These are phyloP conservation scores for Mystacides longicornis DNA, from an alignment of 2,888 invertebrate genomes.

Conservation along the genomic window DNA sequence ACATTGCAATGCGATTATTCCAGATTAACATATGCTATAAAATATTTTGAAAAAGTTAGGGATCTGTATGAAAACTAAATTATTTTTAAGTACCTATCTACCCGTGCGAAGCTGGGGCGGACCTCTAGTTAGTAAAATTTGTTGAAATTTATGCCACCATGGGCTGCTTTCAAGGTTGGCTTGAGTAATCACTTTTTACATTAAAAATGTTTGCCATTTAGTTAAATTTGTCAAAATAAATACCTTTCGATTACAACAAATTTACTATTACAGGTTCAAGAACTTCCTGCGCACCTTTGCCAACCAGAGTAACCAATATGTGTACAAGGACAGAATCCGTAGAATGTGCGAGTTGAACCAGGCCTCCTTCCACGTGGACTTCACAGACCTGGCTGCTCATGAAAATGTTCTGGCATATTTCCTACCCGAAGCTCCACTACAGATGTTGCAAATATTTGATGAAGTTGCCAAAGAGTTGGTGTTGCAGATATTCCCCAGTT, in stretches of 20 bases:
- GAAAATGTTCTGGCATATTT: slow-evolving; percentile 96
- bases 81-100: no score
- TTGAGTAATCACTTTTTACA: no score
- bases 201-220: background rate
- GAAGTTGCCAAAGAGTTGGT: slow-evolving; percentile 92
- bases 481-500: slow-evolving; percentile 89
- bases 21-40: no score
- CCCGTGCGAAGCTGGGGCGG: no score
- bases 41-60: no score
- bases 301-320: slow-evolving; percentile 77
- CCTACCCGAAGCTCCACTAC: slow-evolving; percentile 92
- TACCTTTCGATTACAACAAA: no score
- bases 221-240: background rate
- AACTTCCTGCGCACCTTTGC: slow-evolving; percentile 88
- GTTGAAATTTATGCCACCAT: no score
- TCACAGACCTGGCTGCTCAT: slow-evolving; percentile 79
- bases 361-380: slow-evolving; percentile 88
- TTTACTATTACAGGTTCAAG: slow-evolving; percentile 60
- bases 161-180: no score
- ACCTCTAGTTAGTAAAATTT: no score
- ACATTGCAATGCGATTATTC: no score
- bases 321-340: slow-evolving; percentile 87
- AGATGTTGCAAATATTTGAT: slow-evolving; percentile 95
- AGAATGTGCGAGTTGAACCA: slow-evolving; percentile 92
- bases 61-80: no score